phyloP scores from a whole-genome alignment of 2,888 invertebrate species.

The Cataglyphis albicans region DNA sequence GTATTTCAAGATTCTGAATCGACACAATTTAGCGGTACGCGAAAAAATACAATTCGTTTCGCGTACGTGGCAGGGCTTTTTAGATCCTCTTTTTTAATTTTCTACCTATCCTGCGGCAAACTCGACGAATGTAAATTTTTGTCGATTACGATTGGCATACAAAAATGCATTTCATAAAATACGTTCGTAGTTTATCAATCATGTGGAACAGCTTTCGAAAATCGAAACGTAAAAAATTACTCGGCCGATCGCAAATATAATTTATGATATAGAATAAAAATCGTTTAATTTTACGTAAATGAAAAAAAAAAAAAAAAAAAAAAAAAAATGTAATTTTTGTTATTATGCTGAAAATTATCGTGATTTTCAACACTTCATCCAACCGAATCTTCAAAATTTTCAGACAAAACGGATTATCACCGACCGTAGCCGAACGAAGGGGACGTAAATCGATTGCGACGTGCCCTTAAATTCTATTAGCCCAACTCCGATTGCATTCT shows the following conservation, averaged over 20 bases:
- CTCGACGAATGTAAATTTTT: constrained; percentile 50
- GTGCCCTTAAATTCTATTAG: constrained; percentile 64
- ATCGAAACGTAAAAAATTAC: constrained; percentile 37
- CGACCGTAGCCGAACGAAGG: constrained; percentile 62
- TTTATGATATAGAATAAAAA: constrained; percentile 26
- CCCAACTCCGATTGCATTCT: constrained; percentile 70
- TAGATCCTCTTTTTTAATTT: constrained; percentile 36
- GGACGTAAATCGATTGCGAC: constrained; percentile 68
- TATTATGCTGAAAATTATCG: constrained; percentile 21
- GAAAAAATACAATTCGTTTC: constrained; percentile 45
- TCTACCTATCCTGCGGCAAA: constrained; percentile 35
- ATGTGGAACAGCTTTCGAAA: constrained; percentile 39
- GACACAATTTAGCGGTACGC: constrained; percentile 32
- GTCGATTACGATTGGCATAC: constrained; percentile 41
- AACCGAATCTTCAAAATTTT: constrained; percentile 50
- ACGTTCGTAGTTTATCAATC: constrained; percentile 51
- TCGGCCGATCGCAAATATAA: constrained; percentile 2
- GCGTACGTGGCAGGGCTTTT: constrained; percentile 29
- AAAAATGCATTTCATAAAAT: constrained; percentile 46
- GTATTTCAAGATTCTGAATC: constrained; percentile 62
- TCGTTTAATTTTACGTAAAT: constrained; percentile 17
- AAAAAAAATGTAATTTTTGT: not conserved
- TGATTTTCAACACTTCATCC: constrained; percentile 47
- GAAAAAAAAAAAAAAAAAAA: not conserved
- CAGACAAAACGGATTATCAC: constrained; percentile 71